Conservation (phyloP, 2,888 invertebrate genomes). For the Cephus spinipes region DNA sequence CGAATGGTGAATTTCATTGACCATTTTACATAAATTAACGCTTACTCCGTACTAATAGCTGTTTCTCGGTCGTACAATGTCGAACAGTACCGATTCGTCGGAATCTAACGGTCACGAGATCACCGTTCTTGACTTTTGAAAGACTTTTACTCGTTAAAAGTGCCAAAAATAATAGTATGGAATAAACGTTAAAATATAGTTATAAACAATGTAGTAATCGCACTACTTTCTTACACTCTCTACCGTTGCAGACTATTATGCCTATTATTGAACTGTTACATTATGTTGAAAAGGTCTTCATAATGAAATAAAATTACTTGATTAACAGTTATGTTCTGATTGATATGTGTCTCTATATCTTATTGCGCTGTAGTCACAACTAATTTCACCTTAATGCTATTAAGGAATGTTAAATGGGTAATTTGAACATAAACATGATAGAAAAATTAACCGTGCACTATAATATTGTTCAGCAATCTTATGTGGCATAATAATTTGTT, state of each 20-base stretch:
- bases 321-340: neutral
- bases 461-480: neutral
- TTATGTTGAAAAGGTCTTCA: neutral
- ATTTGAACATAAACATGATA: neutral
- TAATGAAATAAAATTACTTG: neutral
- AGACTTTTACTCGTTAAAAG: too few species aligned
- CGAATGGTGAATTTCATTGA: neutral
- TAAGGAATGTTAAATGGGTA: neutral
- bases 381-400: neutral
- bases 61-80: too few species aligned
- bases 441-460: neutral
- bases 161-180: too few species aligned
- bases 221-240: neutral
- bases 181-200: neutral
- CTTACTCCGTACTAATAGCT: too few species aligned
- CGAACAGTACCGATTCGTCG: too few species aligned
- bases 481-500: neutral
- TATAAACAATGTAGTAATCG: neutral
- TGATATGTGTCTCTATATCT: neutral
- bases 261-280: neutral
- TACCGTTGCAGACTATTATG: neutral
- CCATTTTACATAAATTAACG: neutral
- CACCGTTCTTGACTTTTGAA: too few species aligned
- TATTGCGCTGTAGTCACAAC: neutral
- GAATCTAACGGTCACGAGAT: too few species aligned